These are phyloP conservation scores for Calliphora vicina DNA, from an alignment of 1,140 invertebrate genomes.

Conservation along the genomic window DNA sequence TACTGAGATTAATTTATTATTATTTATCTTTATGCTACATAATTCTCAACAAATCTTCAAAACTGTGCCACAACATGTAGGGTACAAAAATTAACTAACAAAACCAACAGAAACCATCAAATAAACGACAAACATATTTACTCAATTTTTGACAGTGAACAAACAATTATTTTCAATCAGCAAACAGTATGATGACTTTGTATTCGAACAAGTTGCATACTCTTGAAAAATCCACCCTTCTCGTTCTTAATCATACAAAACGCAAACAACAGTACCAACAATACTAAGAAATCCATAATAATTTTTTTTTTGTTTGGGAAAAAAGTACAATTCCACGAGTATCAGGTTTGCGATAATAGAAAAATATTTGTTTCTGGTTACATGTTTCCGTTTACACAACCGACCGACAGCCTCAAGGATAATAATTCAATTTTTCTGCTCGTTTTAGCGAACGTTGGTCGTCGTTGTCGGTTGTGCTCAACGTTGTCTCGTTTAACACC, in stretches of 20 bases:
- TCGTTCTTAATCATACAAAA: background rate
- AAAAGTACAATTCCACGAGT: conserved; percentile 57
- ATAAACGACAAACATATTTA: conserved; percentile 63
- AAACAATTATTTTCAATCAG: conserved; percentile 46
- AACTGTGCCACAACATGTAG: no score
- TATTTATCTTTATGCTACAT: no score
- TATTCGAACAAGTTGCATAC: background rate
- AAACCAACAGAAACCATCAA: background rate
- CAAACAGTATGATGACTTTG: conserved; percentile 35
- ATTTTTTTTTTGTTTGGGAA: no score
- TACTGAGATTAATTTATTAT: no score
- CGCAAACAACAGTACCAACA: conserved; percentile 9
- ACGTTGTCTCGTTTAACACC: conserved; percentile 42
- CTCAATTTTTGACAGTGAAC: conserved; percentile 62
- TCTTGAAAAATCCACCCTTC: background rate
- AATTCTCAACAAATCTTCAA: no score
- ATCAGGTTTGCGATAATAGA: conserved; percentile 47
- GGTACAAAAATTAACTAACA: background rate
- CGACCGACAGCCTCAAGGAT: conserved; percentile 48
- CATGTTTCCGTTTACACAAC: conserved; percentile 40
- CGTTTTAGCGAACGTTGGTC: conserved; percentile 51
- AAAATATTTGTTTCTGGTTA: conserved; percentile 43
- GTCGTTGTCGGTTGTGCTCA: background rate
- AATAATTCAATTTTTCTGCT: conserved; percentile 63
- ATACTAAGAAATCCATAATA: background rate